Conservation (phyloP, 2,113 vertebrate genomes). For the Arothron firmamentum region DNA sequence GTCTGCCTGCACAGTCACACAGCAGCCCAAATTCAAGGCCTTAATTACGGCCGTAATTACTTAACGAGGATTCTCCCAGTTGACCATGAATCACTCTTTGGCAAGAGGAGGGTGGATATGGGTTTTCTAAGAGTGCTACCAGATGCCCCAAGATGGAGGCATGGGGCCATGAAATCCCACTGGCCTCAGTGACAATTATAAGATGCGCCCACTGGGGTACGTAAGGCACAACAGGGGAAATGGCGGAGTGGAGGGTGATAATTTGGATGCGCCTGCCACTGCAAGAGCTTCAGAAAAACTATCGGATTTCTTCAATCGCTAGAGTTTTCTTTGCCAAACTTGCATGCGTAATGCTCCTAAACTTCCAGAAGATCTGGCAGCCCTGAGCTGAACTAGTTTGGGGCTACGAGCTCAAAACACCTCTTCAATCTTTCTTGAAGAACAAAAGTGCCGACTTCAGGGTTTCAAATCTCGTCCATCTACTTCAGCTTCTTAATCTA, state of each 20-base stretch:
- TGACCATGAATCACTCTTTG: slow-evolving; percentile 68
- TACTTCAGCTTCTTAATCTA: slow-evolving; percentile 42
- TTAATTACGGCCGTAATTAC: slow-evolving; percentile 72
- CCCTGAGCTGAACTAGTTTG: slow-evolving; percentile 12
- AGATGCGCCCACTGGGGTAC: slow-evolving; percentile 13
- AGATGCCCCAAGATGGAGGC: slow-evolving; percentile 71
- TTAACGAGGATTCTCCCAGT: slow-evolving; percentile 69
- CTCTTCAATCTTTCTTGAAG: slow-evolving; percentile 51
- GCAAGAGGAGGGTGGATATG: slow-evolving; percentile 60
- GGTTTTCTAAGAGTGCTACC: slow-evolving; percentile 69
- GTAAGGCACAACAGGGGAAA: not conserved
- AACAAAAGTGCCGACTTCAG: slow-evolving; percentile 7
- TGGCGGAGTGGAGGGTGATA: not conserved
- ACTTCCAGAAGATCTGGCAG: slow-evolving; percentile 38
- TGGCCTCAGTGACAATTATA: slow-evolving; percentile 39
- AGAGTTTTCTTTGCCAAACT: not conserved
- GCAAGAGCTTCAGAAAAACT: not conserved
- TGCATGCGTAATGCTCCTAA: not conserved
- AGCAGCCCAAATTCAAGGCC: slow-evolving; percentile 50
- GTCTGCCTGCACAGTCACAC: slow-evolving; percentile 12
- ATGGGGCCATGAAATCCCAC: slow-evolving; percentile 63
- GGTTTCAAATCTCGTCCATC: slow-evolving; percentile 39
- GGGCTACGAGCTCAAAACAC: slow-evolving; percentile 19
- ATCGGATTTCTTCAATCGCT: not conserved
- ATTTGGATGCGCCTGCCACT: not conserved